Evolutionary conservation across 2,888 invertebrate species (phyloP).

Genomic region (Micropterix aruncella): DNA sequence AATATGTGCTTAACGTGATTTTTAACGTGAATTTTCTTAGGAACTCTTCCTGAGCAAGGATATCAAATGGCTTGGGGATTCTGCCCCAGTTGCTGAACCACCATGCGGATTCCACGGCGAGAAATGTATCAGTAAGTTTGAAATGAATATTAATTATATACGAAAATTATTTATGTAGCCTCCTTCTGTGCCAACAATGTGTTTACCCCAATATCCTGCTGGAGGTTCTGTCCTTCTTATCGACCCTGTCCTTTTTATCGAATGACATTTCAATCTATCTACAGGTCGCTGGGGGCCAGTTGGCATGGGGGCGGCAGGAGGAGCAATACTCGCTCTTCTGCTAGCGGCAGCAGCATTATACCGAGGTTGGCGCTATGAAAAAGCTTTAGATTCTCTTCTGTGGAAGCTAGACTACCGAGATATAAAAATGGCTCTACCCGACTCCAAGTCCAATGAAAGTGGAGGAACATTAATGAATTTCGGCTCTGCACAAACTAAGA

Average conservation of each 20-base stretch:
- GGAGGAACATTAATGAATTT: slow-evolving; percentile 17
- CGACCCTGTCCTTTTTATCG: too few relatives aligned
- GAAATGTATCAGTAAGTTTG: slow-evolving; percentile 83
- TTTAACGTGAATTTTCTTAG: slow-evolving; percentile 30
- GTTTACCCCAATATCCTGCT: too few relatives aligned
- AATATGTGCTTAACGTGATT: too few relatives aligned
- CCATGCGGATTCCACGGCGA: slow-evolving; percentile 82
- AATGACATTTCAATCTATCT: too few relatives aligned
- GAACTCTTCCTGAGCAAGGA: slow-evolving; percentile 55
- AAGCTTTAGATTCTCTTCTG: slow-evolving; percentile 79
- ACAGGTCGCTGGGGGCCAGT: slow-evolving; percentile 74
- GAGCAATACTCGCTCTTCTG: slow-evolving; percentile 52
- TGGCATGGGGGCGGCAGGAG: slow-evolving; percentile 66
- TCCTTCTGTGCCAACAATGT: too few relatives aligned
- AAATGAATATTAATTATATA: too few relatives aligned
- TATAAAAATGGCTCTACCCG: slow-evolving; percentile 52
- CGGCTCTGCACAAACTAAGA: background rate
- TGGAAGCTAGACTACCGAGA: slow-evolving; percentile 93
- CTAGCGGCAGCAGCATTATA: slow-evolving; percentile 65
- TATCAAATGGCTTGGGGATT: slow-evolving; percentile 66
- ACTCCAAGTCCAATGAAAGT: slow-evolving; percentile 17
- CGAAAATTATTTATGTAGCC: too few relatives aligned
- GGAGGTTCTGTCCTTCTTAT: too few relatives aligned
- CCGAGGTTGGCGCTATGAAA: slow-evolving; percentile 89
- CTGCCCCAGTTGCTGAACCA: slow-evolving; percentile 73